Conservation (phyloP, 2,888 invertebrate species). For the Aproaerema taeniolella region DNA sequence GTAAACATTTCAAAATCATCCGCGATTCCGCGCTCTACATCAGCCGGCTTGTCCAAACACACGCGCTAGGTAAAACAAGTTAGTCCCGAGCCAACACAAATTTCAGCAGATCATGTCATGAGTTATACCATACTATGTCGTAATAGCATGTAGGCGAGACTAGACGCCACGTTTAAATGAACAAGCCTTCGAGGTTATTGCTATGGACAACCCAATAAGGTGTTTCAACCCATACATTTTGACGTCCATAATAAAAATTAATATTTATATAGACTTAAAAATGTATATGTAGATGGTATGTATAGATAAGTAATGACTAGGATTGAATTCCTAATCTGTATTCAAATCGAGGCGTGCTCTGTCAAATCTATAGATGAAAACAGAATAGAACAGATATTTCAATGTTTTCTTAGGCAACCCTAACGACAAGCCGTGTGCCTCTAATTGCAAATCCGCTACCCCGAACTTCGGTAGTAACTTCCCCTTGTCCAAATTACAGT, state of each 20-base stretch:
- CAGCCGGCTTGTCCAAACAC: conserved; percentile 50
- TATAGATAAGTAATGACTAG: no score
- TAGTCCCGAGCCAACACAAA: conserved; percentile 32
- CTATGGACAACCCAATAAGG: not conserved
- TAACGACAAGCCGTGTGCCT: conserved; percentile 16
- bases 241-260: no score
- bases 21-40: conserved; percentile 39
- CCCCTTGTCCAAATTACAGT: conserved; percentile 9
- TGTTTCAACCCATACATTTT: not conserved
- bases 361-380: no score
- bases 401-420: no score
- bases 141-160: conserved; percentile 25
- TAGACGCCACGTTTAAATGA: conserved; percentile 30
- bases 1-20: conserved; percentile 50
- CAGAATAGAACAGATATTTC: no score
- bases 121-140: conserved; percentile 29
- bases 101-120: conserved; percentile 29
- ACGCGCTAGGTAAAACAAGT: conserved; percentile 34
- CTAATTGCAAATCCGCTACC: conserved; percentile 24
- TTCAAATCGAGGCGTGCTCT: no score
- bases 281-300: no score
- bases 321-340: no score
- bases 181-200: conserved; percentile 13
- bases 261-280: no score
- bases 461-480: conserved; percentile 12